Conservation (phyloP, 1,140 invertebrate species). For the Leucophenga varia region DNA sequence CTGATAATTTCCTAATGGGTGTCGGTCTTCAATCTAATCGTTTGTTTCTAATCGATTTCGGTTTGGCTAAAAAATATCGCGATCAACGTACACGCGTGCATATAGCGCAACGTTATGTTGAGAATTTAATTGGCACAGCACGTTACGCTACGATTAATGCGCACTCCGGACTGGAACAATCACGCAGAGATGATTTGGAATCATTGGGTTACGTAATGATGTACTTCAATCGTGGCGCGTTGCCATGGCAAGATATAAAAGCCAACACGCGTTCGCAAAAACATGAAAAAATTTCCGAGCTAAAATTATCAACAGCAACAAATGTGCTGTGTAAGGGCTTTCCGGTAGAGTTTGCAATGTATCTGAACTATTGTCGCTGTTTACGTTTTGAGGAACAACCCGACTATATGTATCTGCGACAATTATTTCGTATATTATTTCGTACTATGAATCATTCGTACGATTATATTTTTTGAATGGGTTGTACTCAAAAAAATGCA, state of each 20-base stretch:
- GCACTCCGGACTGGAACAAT: constrained; percentile 84
- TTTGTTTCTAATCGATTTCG: constrained; percentile 92
- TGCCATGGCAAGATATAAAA: constrained; percentile 88
- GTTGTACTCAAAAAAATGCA: too few species aligned
- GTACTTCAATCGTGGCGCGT: constrained; percentile 84
- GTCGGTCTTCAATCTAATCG: constrained; percentile 88
- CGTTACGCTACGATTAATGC: constrained; percentile 93
- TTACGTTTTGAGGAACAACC: constrained; percentile 88
- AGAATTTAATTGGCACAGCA: constrained; percentile 90
- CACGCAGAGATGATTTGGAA: constrained; percentile 89
- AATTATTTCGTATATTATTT: constrained; percentile 26
- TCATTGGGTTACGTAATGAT: constrained; percentile 90
- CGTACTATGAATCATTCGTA: constrained; percentile 9
- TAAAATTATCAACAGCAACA: constrained; percentile 87
- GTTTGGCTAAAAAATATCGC: constrained; percentile 89
- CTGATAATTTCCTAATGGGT: constrained; percentile 96
- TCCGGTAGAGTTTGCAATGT: constrained; percentile 92
- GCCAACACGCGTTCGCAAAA: constrained; percentile 90
- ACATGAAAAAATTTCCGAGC: constrained; percentile 92
- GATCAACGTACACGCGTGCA: constrained; percentile 78
- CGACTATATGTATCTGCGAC: constrained; percentile 82
- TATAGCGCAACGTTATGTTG: constrained; percentile 86
- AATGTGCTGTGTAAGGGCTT: constrained; percentile 87
- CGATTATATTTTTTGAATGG: constrained; percentile 33
- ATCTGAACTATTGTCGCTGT: constrained; percentile 89